Base-by-base conservation (phyloP, 2,113 vertebrate genomes). In the Oreochromis tanganicae region DNA sequence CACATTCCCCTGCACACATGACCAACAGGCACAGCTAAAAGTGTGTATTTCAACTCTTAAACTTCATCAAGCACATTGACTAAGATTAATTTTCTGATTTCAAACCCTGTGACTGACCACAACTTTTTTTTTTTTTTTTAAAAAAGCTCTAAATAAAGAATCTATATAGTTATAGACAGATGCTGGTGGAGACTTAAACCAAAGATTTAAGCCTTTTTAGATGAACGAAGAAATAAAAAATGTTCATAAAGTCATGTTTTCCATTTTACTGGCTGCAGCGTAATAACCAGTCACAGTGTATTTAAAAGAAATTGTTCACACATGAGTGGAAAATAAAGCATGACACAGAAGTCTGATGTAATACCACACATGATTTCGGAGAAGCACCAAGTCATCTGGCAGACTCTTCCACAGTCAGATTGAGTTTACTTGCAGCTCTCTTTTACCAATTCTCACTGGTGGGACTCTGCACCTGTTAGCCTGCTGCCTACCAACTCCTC, bases 391-490 rank as follows among this genome's bases (percentile, higher is more conserved):
- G 43, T 85, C 34, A 43, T 29, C 46, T 78, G 73, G 73, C 27
- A 78, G 46, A n/a, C 1, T 80, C 55, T n/a, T 17, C 16, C 10
- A 21, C 32, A 59, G 29, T 85, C 68, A 59, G 19, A 50, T 36
- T 85, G 36, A 80, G 68, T 89, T 89, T 9, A 87, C 61, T 59
- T 87, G 63, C 34, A 82, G 38, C 16, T 56, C 5, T 50, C 85
- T 78, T 66, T 61, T 52, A 38, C 34, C 17, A 24, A 48, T 46
- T 80, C 81, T 87, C 90, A 85, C 61, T 81, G 80, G 79, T 83
- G 89, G 91, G 92, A 90, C 81, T 75, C 78, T 92, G 94, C 96
- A 96, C 96, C 96, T 96, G 96, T 95, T 94, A 83, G 86, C 83
- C 88, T n/a, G 24, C 81, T 68, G 81, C 73, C 71, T 9, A 56